A percentile compares a stretch with the other conserved stretches of the same genome.
Conservation (phyloP, 2,797 vertebrate species). For the Chlorospingus flavigularis region DNA sequence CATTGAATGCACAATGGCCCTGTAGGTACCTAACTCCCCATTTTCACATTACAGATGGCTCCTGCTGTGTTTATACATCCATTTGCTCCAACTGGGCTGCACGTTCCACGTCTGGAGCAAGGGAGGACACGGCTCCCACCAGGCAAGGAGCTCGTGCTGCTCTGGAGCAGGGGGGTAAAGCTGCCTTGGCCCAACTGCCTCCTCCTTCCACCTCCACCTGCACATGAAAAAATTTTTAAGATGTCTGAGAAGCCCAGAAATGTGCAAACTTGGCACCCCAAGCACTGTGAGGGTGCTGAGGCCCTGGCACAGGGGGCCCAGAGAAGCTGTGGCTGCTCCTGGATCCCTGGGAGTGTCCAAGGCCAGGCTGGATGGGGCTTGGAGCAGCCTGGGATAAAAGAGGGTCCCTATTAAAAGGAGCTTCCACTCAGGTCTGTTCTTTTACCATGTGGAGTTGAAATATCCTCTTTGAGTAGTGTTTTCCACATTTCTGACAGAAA, state of each 20-base stretch:
- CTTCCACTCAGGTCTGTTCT: background rate
- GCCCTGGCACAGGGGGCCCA: background rate
- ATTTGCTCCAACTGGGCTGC: background rate
- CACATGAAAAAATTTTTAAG: background rate
- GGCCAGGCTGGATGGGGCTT: accelerated
- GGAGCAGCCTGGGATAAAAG: accelerated
- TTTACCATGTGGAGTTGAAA: background rate
- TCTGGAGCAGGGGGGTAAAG: accelerated
- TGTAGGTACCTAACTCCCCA: background rate
- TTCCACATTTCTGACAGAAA: background rate
- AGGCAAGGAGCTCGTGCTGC: accelerated
- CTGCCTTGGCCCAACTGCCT: background rate
- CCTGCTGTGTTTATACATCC: background rate
- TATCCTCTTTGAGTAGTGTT: accelerated
- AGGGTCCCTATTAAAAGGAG: background rate
- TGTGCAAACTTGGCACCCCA: background rate
- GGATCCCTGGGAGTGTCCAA: background rate
- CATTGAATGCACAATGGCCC: slow-evolving; percentile 42
- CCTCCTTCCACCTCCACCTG: background rate
- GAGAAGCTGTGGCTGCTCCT: background rate
- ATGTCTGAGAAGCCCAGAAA: background rate
- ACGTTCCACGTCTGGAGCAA: background rate
- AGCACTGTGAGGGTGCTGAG: accelerated
- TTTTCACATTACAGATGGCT: background rate
- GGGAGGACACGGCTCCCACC: background rate